Evolutionary conservation across 2,888 invertebrate species (phyloP).

Genomic region (Camponotus fellah): DNA sequence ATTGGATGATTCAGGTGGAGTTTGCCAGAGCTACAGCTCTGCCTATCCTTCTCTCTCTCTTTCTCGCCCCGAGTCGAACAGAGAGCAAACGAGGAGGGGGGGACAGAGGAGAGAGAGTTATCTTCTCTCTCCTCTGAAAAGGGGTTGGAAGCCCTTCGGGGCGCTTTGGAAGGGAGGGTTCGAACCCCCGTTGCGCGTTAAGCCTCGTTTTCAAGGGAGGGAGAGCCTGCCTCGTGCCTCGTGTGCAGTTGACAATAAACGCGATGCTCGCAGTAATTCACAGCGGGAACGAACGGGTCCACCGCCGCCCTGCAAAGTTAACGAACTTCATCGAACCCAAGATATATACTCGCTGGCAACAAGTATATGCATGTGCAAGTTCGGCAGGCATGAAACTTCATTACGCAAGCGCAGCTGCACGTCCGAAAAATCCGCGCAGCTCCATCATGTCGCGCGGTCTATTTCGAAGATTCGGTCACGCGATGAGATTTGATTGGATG

Average conservation of each 20-base stretch:
- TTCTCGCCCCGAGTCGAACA: constrained; percentile 33
- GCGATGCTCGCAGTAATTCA: constrained; percentile 53
- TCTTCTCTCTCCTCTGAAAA: constrained; percentile 71
- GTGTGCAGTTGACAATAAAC: constrained; percentile 66
- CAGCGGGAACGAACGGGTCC: constrained; percentile 55
- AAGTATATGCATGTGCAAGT: constrained; percentile 47
- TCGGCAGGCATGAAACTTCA: constrained; percentile 37
- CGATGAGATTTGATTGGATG: constrained; percentile 36
- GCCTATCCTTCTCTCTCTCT: constrained; percentile 27
- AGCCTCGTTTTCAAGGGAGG: constrained; percentile 70
- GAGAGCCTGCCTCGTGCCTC: constrained; percentile 21
- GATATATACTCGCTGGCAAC: constrained; percentile 34
- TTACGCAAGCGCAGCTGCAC: constrained; percentile 42
- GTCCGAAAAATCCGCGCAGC: constrained; percentile 21
- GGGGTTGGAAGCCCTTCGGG: constrained; percentile 78
- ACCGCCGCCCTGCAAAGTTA: constrained; percentile 62
- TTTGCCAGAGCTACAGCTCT: constrained; percentile 67
- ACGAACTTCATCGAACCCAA: constrained; percentile 69
- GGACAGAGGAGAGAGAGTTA: constrained; percentile 59
- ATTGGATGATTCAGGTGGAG: constrained; percentile 78
- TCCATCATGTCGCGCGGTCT: constrained; percentile 17
- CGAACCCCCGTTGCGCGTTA: constrained; percentile 72
- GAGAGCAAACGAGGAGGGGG: constrained; percentile 23
- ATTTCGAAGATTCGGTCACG: constrained; percentile 24
- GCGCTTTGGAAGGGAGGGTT: constrained; percentile 69